Evolutionary conservation across 2,797 vertebrate species (phyloP).

Genomic region (Parauchenoglanis punctatus): DNA sequence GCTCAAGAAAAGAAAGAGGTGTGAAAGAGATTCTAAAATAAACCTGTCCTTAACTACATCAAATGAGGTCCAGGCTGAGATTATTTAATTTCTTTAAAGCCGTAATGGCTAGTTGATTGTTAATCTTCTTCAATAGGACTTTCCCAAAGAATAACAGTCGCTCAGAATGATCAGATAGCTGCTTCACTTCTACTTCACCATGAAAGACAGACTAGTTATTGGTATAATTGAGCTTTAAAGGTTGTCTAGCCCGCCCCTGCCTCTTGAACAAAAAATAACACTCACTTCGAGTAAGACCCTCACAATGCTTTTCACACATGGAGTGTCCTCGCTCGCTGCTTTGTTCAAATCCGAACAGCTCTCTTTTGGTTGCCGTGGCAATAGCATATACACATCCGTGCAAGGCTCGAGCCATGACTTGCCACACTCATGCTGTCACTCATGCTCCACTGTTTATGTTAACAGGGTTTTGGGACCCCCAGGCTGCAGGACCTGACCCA

Average conservation of each 20-base stretch:
- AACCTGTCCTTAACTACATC: constrained; percentile 66
- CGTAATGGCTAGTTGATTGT: constrained; percentile 30
- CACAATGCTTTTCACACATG: constrained; percentile 45
- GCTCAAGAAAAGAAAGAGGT: neutral
- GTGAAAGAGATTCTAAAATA: neutral
- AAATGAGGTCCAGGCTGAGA: constrained; percentile 53
- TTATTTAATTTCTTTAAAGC: constrained; percentile 13
- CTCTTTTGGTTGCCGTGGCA: constrained; percentile 68
- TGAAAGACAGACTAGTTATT: constrained; percentile 31
- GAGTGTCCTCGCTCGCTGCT: constrained; percentile 55
- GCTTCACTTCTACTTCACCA: constrained; percentile 37
- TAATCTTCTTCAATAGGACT: constrained; percentile 17
- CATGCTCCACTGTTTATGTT: constrained; percentile 26
- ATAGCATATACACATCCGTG: constrained; percentile 72
- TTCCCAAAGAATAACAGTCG: constrained; percentile 23
- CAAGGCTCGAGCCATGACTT: constrained; percentile 62
- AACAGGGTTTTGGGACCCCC: constrained; percentile 49
- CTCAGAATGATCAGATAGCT: constrained; percentile 20
- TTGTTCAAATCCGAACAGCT: constrained; percentile 71
- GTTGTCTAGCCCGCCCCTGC: constrained; percentile 27
- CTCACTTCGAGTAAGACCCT: constrained; percentile 64
- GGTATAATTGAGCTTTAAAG: constrained; percentile 52
- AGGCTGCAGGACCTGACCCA: constrained; percentile 71
- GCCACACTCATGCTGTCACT: constrained; percentile 56
- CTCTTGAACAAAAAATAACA: constrained; percentile 44